Base-by-base conservation (phyloP, 2,888 invertebrate species). In the Heliconius sara region DNA sequence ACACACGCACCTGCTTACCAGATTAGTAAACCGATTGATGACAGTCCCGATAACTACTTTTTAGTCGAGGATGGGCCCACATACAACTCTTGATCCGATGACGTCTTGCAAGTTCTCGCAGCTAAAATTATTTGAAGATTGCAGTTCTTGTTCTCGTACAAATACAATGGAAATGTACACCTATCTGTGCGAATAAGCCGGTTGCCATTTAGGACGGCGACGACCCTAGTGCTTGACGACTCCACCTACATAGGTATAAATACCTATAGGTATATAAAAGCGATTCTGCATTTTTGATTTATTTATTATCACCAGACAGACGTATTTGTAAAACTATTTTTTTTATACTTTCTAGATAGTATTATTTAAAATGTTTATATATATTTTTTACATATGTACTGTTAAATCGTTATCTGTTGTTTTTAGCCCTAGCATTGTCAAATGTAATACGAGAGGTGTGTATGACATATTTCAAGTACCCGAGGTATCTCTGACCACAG, bases 171-270 rank as follows among this genome's bases (percentile, higher is more conserved):
- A 88, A 82, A 87, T 88, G 84, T 83, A 82, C 83, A 80, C 79
- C 84, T 85, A 76, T 82, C 82, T 86, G 88, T 84, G 90, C 89
- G 88, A 90, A 91, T 87, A 89, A 89, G 87, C 88, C 86, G 86
- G 90, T 87, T 89, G 90, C 86, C 89, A 91, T 91, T 90, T 87
- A 86, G 87, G 86, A 85, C 87, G 87, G 84, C 84, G 73, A 57
- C 79, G 75, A 65, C 77, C 71, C 71, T 34, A 75, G 22, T 22
- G 67, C 67, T 67, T 19, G 9, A 9, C 9, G n/a, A 39, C 9
- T 39, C 34, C 9, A 39, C 34, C 34, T 39, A 39, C 9, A 9
- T 60, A 76, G 74, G 80, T 80, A 82, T 39, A 39, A 47, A 47
- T 47, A n/a, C n/a, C n/a, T n/a, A 47, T 47, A 5, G 47, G 16